phyloP scores from a whole-genome alignment of 53 echinoderm and acorn worm species.

The Apostichopus leukothele region DNA sequence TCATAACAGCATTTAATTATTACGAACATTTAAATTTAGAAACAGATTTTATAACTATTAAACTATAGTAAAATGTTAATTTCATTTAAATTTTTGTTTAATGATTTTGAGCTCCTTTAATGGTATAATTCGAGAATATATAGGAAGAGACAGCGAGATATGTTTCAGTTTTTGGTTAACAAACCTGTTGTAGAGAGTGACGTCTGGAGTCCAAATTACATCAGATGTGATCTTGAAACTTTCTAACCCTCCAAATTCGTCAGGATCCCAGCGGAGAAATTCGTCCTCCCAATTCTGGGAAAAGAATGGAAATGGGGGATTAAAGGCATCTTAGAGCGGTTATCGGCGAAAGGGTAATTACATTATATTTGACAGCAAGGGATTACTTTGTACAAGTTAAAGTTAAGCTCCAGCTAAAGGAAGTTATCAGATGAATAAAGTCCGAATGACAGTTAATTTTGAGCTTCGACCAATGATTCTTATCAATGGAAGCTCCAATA shows the following conservation, averaged over 20 bases:
- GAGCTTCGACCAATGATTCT: too few relatives aligned
- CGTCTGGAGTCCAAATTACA: conserved; percentile 90
- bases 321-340: neutral
- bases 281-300: conserved; percentile 80
- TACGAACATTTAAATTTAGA: too few relatives aligned
- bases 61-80: too few relatives aligned
- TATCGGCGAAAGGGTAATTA: neutral
- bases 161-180: neutral
- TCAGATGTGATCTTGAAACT: conserved; percentile 80
- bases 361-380: neutral
- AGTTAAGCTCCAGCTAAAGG: too few relatives aligned
- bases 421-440: too few relatives aligned
- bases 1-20: too few relatives aligned
- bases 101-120: neutral
- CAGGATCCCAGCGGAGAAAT: conserved; percentile 81
- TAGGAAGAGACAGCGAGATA: neutral
- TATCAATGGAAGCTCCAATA: too few relatives aligned
- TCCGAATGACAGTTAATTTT: too few relatives aligned
- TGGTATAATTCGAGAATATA: neutral
- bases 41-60: too few relatives aligned
- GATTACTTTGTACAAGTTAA: neutral
- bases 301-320: neutral
- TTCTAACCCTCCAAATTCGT: conserved; percentile 72
- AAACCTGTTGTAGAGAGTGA: conserved; percentile 84
- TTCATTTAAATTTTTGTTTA: neutral